Conservation (phyloP, 1,140 invertebrate species). For the Calliopsis andreniformis region DNA sequence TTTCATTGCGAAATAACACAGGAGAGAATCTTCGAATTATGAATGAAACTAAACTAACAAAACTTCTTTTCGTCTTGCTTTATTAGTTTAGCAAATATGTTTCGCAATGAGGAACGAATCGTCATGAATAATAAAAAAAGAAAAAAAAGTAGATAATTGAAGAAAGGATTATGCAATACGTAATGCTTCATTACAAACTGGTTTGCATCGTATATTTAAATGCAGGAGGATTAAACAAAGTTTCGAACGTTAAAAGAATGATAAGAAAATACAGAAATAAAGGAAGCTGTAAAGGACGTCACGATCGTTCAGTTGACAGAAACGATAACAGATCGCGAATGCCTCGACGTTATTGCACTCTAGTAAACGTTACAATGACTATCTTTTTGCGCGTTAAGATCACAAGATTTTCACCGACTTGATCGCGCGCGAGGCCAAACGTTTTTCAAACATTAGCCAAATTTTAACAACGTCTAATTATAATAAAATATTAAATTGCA, state of each 20-base stretch:
- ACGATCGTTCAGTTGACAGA: slow-evolving; percentile 15
- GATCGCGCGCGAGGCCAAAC: neutral
- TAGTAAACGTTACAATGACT: slow-evolving; percentile 32
- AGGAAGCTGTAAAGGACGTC: slow-evolving; percentile 31
- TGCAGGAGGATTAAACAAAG: slow-evolving; percentile 50
- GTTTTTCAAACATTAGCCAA: neutral
- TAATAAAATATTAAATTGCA: slow-evolving; percentile 10
- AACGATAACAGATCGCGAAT: slow-evolving; percentile 29
- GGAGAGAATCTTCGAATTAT: slow-evolving; percentile 6
- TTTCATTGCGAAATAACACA: neutral
- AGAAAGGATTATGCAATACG: slow-evolving; percentile 28
- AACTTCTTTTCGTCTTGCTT: slow-evolving; percentile 53
- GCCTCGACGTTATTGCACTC: slow-evolving; percentile 59
- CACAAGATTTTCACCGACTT: slow-evolving; percentile 8
- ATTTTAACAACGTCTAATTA: slow-evolving; percentile 2
- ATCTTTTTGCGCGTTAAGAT: neutral
- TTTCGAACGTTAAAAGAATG: slow-evolving; percentile 19
- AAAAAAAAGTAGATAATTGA: slow-evolving; percentile 16
- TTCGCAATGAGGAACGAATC: slow-evolving; percentile 30
- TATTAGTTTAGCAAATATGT: slow-evolving; percentile 47
- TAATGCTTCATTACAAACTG: slow-evolving; percentile 25
- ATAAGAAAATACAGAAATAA: slow-evolving; percentile 14
- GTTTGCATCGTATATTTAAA: slow-evolving; percentile 52
- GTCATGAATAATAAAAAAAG: neutral
- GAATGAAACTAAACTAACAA: slow-evolving; percentile 1